Base-by-base conservation (phyloP, 1,140 invertebrate species). In the Drosophila triauraria region DNA sequence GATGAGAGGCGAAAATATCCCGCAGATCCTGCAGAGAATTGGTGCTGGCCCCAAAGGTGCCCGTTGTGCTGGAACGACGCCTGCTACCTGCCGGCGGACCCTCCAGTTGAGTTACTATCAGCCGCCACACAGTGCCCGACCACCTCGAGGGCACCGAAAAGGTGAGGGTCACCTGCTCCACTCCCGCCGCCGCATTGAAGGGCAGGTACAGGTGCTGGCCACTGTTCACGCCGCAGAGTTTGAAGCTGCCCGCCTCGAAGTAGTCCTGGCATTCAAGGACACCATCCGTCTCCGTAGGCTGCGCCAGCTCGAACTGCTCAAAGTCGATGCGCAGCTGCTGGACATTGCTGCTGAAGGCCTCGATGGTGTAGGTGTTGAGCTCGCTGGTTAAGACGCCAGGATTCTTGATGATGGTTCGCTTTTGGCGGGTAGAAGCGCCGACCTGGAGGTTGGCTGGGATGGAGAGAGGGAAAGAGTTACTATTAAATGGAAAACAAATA, bases 311-410 rank as follows among this genome's bases (percentile, higher is more conserved):
- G 48, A 97, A 96, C 44, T 96, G 96, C 71, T 96, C 93, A 69
- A 97, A 97, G 82, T 97, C 96, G 13, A 98, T 94, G 43, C 96
- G 94, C 59, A 97, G 93, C 93, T 96, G 93, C 59, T 94, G 95
- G 82, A 95, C 81, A 80, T 95, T 85, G 25, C 94, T 94, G 91
- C 84, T 92, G 17, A 56, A 91, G 0, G 91, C 76, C 74, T 92
- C 79, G 12, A 92, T 91, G 13, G 75, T 81, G 62, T 92, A 92
- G 38, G 78, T 68, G 43, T 76, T 93, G 0, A 57, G 25, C 23
- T 68, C 60, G 48, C 44, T 78, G 54, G 30, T 8, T 3, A 91
- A 56, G 6, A 44, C 9, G 2, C 59, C 75, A 8, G 90, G 90
- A 27, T 75, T 91, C 40, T 74, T 64, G 23, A 91, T 88, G 2